These are phyloP conservation scores for Acanthaster planci DNA, from an alignment of 35 echinoderm and acorn worm species.

Conservation along the genomic window DNA sequence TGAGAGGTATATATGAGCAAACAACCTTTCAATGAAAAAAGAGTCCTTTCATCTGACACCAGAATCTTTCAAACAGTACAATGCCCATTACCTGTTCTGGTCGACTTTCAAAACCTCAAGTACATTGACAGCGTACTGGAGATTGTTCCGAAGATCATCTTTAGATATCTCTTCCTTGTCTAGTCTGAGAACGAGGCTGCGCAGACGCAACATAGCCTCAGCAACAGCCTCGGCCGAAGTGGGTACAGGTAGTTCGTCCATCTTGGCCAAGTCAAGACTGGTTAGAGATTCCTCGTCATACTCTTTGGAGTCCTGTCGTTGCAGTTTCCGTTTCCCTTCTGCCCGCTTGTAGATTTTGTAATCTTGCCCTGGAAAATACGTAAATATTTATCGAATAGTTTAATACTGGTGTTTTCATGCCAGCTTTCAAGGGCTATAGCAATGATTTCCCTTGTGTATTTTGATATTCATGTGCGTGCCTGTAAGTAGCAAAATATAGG, in stretches of 20 bases:
- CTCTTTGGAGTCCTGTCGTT: conserved; percentile 71
- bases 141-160: conserved; percentile 71
- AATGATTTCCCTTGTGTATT: background rate
- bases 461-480: too few species aligned
- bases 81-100: conserved; percentile 59
- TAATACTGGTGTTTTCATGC: background rate
- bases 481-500: too few species aligned
- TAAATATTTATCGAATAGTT: background rate
- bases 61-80: too few species aligned
- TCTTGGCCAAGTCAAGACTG: conserved; percentile 68
- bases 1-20: too few species aligned
- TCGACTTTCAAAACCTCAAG: conserved; percentile 67
- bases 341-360: conserved; percentile 65
- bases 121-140: conserved; percentile 77
- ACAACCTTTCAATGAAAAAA: too few species aligned
- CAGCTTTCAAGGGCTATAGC: background rate
- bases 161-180: conserved; percentile 79
- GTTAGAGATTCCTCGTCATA: conserved; percentile 78
- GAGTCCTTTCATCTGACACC: too few species aligned
- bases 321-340: conserved; percentile 62
- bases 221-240: conserved; percentile 75
- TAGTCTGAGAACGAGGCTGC: conserved; percentile 78
- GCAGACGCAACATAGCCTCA: conserved; percentile 74
- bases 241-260: conserved; percentile 66
- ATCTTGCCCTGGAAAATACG: conserved; percentile 31